Percentiles rank a stretch among this genome's conserved stretches.
These are phyloP conservation scores for Tachina lurida DNA, from an alignment of 2,888 invertebrate species.

Conservation along the genomic window DNA sequence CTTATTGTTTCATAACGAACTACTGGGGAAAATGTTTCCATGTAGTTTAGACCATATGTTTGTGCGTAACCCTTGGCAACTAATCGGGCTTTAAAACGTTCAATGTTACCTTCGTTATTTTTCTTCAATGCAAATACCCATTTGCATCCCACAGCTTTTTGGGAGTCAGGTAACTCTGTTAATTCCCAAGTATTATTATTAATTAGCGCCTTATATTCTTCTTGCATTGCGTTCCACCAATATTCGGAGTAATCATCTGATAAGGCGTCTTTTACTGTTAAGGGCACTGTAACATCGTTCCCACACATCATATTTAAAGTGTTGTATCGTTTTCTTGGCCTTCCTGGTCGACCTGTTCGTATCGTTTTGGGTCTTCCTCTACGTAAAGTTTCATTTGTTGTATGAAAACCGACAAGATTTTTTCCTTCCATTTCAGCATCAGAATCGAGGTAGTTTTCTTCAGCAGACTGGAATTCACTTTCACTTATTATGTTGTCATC, in stretches of 20 bases:
- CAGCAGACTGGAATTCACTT: constrained; percentile 20
- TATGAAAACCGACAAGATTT: no score
- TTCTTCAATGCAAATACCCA: constrained; percentile 19
- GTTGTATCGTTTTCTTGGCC: no score
- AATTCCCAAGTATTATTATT: constrained; percentile 59
- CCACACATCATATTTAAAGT: constrained; percentile 29
- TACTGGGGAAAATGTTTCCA: constrained; percentile 67
- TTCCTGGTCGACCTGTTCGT: no score
- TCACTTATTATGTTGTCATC: neutral
- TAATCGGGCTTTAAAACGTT: constrained; percentile 46
- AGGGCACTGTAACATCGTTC: constrained; percentile 50
- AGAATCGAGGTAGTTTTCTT: no score
- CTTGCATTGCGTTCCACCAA: constrained; percentile 66
- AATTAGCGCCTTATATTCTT: constrained; percentile 58
- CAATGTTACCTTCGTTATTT: constrained; percentile 3
- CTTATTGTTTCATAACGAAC: constrained; percentile 69
- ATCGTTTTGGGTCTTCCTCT: no score
- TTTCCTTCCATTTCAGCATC: no score
- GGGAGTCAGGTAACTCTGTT: constrained; percentile 38
- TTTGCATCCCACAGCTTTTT: constrained; percentile 25
- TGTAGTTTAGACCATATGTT: constrained; percentile 60
- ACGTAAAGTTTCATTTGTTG: no score
- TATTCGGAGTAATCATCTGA: constrained; percentile 48
- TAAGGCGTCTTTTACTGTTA: constrained; percentile 66
- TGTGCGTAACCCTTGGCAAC: constrained; percentile 65